Evolutionary conservation across 2,797 vertebrate genomes (phyloP).

Genomic region (Platalea minor): DNA sequence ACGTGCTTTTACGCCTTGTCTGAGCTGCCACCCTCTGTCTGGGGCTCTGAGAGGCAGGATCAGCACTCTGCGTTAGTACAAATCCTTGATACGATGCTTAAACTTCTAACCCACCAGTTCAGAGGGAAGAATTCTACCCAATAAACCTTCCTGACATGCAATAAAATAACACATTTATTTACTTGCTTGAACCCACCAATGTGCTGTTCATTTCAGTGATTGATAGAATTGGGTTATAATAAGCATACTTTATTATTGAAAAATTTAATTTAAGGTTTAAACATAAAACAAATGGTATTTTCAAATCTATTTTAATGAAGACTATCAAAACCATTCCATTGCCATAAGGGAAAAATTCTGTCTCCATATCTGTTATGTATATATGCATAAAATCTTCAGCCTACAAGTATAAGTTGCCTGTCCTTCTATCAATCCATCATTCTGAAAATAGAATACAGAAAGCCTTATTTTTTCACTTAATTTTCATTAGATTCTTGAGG

Average conservation of each 20-base stretch:
- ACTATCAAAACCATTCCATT: slow-evolving; percentile 65
- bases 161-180: slow-evolving; percentile 66
- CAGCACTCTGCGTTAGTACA: background rate
- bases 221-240: slow-evolving; percentile 72
- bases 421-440: slow-evolving; percentile 67
- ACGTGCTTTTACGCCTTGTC: background rate
- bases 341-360: slow-evolving; percentile 70
- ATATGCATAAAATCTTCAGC: slow-evolving; percentile 65
- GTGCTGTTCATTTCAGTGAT: slow-evolving; percentile 65
- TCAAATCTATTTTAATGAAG: slow-evolving; percentile 67
- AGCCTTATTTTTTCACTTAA: slow-evolving; percentile 70
- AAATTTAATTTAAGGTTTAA: slow-evolving; percentile 71
- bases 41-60: background rate
- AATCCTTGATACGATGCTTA: background rate
- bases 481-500: slow-evolving; percentile 69
- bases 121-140: slow-evolving; percentile 27
- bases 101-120: slow-evolving; percentile 13
- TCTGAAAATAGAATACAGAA: slow-evolving; percentile 66
- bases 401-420: slow-evolving; percentile 57
- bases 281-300: slow-evolving; percentile 71
- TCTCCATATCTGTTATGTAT: slow-evolving; percentile 65
- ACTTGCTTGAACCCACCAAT: slow-evolving; percentile 65
- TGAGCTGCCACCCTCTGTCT: background rate
- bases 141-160: slow-evolving; percentile 53
- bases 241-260: slow-evolving; percentile 72